Conservation (phyloP, 2,797 vertebrate species). For the Tarsius wallacei region DNA sequence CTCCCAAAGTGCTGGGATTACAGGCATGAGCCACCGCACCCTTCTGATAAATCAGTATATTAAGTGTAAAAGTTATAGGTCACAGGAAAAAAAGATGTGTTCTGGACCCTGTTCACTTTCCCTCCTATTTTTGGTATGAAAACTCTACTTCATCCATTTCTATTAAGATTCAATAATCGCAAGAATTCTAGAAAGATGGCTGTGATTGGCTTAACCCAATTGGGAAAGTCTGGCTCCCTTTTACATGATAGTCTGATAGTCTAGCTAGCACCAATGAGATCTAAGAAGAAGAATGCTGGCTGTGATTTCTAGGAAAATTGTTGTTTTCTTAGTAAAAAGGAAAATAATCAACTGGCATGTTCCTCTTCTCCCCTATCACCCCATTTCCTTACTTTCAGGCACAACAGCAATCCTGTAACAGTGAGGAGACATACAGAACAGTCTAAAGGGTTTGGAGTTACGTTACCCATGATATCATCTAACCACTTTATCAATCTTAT, state of each 20-base stretch:
- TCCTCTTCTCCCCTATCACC: not conserved
- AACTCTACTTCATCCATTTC: not conserved
- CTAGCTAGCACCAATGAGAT: not conserved
- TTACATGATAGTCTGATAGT: not conserved
- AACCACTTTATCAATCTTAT: not conserved
- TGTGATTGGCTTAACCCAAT: not conserved
- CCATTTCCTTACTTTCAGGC: not conserved
- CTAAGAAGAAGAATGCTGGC: not conserved
- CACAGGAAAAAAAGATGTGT: not conserved
- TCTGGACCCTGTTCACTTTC: not conserved
- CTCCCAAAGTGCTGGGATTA: too few relatives aligned
- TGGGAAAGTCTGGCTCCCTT: not conserved
- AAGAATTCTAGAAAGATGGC: not conserved
- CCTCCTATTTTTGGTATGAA: not conserved
- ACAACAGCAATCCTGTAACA: not conserved
- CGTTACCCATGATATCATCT: fast-evolving
- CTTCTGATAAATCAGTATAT: too few relatives aligned
- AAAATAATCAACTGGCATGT: not conserved
- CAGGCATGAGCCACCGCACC: too few relatives aligned
- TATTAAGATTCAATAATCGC: not conserved
- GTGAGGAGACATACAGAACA: not conserved
- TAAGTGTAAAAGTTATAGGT: not conserved
- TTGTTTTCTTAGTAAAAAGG: not conserved
- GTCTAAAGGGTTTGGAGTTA: not conserved
- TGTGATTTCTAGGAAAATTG: not conserved